Evolutionary conservation across 2,888 invertebrate genomes (phyloP), one percentile per base, ranked within the genome.

Genomic region (Atherix ibis): DNA sequence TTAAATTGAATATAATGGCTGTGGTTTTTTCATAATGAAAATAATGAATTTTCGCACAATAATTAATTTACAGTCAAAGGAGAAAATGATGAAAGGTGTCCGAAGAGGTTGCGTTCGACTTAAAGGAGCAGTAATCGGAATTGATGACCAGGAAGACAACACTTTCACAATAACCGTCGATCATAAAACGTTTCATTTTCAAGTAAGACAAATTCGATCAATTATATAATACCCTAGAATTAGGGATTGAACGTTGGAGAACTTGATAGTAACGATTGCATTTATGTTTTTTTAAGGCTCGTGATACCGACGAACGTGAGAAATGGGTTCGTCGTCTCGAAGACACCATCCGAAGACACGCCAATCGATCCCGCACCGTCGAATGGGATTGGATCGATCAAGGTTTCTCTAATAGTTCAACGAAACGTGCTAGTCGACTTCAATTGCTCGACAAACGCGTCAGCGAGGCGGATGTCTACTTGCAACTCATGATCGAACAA

Each of bases 91-190:
- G 62, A 76, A 92, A 41, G 95, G 97, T 10, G 91, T 94, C 22
- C 70, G 95, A 39, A 73, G 97, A 43, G 97, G 98, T 34, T 97
- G 97, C 65, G 95, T 98, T 19, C 71, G 95, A n/a, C 69, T 98
- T 27, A 81, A 91, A 62, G 94, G 92, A 31, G 97, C 98, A 2
- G 82, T 97, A 27, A 88, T 99, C 52, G 98, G 98, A 31, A 98
- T 99, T 48, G 97, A 98, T 56, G 94, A 95, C 57, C 95, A 95
- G 61, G 95, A 97, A 59, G 97, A 98, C 62, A 91, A 94, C 53
- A 95, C 95, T 4, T 99, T 98, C 65, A 98, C 97, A 31, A 91
- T 98, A 51, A 95, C 94, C 4, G 95, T 95, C 32, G 98, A 98
- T 63, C 89, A 94, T 50, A 99, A 98, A 64, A 94, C 94, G 10